A percentile compares a stretch with the other conserved stretches of the same genome.
phyloP scores from a whole-genome alignment of 1,140 invertebrate genomes.

The Galleria mellonella region DNA sequence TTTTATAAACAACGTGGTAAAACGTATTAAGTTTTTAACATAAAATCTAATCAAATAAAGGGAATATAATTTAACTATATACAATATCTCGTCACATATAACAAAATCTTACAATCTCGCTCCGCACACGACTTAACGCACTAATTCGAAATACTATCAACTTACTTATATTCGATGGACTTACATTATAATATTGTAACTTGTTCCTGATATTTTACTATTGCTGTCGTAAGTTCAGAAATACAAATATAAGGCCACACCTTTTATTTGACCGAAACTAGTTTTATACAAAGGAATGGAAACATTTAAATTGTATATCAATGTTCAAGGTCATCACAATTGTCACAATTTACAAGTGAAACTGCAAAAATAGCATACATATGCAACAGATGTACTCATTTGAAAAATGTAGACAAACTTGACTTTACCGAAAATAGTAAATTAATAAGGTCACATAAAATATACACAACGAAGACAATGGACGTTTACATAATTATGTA shows the following conservation, averaged over 20 bases:
- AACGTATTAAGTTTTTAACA: constrained; percentile 25
- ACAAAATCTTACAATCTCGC: constrained; percentile 5
- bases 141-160: constrained; percentile 19
- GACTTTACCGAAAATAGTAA: too few species aligned
- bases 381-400: too few species aligned
- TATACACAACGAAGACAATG: too few species aligned
- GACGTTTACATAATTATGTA: too few species aligned
- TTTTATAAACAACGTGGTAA: constrained; percentile 12
- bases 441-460: too few species aligned
- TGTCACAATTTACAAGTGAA: too few species aligned
- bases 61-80: constrained; percentile 62
- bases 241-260: constrained; percentile 40
- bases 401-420: too few species aligned
- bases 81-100: constrained; percentile 31
- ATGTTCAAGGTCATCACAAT: not conserved
- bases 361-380: too few species aligned
- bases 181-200: constrained; percentile 22
- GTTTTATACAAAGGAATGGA: not conserved
- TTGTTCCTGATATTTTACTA: constrained; percentile 23
- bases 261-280: constrained; percentile 9
- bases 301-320: too few species aligned
- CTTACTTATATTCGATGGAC: constrained; percentile 22
- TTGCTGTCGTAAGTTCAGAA: constrained; percentile 23
- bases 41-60: constrained; percentile 35
- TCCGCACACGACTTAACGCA: constrained; percentile 2